Percentiles rank a stretch among this genome's conserved stretches.
Conservation (phyloP, 2,113 vertebrate species). For the Shinisaurus crocodilurus region DNA sequence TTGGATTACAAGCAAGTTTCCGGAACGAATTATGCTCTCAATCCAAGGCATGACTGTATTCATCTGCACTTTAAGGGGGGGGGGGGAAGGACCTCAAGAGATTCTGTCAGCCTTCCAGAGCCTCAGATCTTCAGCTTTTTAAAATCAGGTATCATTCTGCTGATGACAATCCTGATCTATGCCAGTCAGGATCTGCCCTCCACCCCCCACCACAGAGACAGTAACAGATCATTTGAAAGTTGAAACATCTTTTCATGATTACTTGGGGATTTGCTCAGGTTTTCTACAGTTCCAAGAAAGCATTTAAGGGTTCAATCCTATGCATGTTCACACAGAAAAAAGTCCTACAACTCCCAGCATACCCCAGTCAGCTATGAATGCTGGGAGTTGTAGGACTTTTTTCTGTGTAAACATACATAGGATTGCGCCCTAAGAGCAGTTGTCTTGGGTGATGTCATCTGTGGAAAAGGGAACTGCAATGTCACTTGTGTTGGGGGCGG, state of each 20-base stretch:
- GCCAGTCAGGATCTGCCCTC: slow-evolving; percentile 58
- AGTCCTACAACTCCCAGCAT: too few species aligned
- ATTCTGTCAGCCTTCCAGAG: slow-evolving; percentile 43
- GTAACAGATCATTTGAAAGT: slow-evolving; percentile 56
- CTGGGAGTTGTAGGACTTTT: too few species aligned
- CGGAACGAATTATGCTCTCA: too few species aligned
- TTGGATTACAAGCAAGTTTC: too few species aligned
- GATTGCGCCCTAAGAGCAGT: slow-evolving; percentile 51
- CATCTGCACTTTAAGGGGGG: slow-evolving; percentile 54
- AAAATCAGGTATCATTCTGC: slow-evolving; percentile 46
- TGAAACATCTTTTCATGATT: slow-evolving; percentile 34
- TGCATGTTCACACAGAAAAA: too few species aligned
- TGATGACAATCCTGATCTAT: slow-evolving; percentile 45
- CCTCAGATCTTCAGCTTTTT: slow-evolving; percentile 61
- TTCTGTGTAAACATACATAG: too few species aligned
- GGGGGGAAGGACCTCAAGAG: slow-evolving; percentile 42
- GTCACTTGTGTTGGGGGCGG: neutral
- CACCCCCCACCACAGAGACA: slow-evolving; percentile 28
- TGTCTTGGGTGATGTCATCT: neutral
- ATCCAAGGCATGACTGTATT: too few species aligned
- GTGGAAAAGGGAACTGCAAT: neutral
- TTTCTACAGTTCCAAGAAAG: slow-evolving; percentile 61
- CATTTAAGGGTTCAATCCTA: slow-evolving; percentile 8
- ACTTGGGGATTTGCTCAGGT: neutral
- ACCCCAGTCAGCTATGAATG: too few species aligned